Base-by-base conservation (phyloP, 2,113 vertebrate genomes). In the Zosterops pallidus region DNA sequence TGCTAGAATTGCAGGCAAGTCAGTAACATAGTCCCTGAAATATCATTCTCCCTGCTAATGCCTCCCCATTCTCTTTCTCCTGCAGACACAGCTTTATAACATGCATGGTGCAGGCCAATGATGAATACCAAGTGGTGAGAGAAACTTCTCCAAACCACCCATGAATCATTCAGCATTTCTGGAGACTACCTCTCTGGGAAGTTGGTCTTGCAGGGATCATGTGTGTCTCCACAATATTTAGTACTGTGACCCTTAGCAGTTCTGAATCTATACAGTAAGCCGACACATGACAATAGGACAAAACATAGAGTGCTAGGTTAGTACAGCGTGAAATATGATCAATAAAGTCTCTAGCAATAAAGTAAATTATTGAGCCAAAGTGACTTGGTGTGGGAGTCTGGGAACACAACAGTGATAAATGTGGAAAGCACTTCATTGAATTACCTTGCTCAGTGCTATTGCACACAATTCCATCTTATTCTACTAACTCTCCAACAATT, bases 341-440 rank as follows among this genome's bases (percentile, higher is more conserved):
- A 89, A 80, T 95, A 92, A 86, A 83, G 12, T 80, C 53, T 86
- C 49, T 68, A 77, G 59, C 28, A 76, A 76, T 90, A 90, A 52
- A 86, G 57, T 56, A 88, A 90, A 83, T 67, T 90, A 77, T 52
- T 79, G 67, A 92, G 42, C 41, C 55, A 69, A 88, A 94, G 19
- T 83, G 64, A 83, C 83, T 95, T 88, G 26, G 24, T 79, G 53
- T 85, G 53, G 49, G 70, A 83, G 26, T 14, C 41, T 83, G n/a
- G 33, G 44, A 88, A 65, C 63, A 88, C 23, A 90, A 29, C 37
- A 55, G 23, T 80, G 71, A 95, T 69, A 94, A 90, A 90, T 89
- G 70, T 37, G 28, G 63, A 86, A 92, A 92, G 22, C n/a, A 56
- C 26, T 75, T 79, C 53, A 90, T 60, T 85, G 35, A 11, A 44